A percentile compares a stretch with the other conserved stretches of the same genome.
phyloP scores from a whole-genome alignment of 2,888 invertebrate genomes.

The Spodoptera exigua region DNA sequence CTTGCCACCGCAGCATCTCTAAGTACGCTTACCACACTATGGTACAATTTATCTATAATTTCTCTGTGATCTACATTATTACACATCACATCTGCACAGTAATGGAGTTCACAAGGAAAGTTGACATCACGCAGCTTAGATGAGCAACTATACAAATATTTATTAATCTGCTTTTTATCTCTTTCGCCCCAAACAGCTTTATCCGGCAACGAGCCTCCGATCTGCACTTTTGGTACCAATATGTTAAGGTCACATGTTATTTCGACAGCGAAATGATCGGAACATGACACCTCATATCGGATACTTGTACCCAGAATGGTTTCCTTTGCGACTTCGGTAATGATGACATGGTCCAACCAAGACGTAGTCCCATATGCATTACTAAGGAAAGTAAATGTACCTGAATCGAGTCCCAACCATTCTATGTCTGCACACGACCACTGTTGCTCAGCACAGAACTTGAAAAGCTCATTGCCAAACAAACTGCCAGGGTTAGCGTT shows the following conservation, averaged over 20 bases:
- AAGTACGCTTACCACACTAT: conserved; percentile 3
- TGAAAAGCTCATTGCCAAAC: not conserved
- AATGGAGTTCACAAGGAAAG: not conserved
- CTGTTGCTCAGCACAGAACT: conserved; percentile 1
- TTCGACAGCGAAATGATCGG: conserved; percentile 6
- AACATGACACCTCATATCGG: not conserved
- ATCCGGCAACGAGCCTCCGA: not conserved
- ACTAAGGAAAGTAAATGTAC: not conserved
- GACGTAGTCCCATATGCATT: not conserved
- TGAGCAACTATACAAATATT: conserved; percentile 1
- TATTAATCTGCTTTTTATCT: not conserved
- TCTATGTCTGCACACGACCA: conserved; percentile 4
- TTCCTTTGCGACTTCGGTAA: too few species aligned
- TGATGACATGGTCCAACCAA: conserved; percentile 3
- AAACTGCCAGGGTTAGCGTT: not conserved
- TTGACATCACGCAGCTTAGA: not conserved
- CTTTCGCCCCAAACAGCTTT: not conserved
- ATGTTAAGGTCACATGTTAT: conserved; percentile 5
- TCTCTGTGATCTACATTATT: not conserved
- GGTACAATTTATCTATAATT: conserved; percentile 3
- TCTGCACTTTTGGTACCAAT: not conserved
- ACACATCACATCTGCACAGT: conserved; percentile 1
- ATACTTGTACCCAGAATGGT: not conserved
- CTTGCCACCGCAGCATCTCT: conserved; percentile 1
- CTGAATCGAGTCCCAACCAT: not conserved